Base-by-base conservation (phyloP, 2,888 invertebrate species). In the Polia nebulosa region DNA sequence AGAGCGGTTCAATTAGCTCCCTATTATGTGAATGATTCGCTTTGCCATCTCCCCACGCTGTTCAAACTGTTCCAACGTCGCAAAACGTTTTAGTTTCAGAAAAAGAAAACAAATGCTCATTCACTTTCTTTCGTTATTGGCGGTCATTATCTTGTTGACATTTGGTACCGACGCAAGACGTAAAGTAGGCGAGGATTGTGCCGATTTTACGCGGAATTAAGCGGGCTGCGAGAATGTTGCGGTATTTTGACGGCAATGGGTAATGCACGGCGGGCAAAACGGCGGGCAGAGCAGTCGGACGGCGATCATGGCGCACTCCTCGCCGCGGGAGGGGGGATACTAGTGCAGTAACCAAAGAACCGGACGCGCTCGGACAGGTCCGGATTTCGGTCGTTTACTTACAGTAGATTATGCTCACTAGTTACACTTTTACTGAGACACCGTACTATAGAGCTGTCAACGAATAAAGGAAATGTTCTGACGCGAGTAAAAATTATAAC, bases 61-160 rank as follows among this genome's bases (percentile, higher is more conserved):
- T 56, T 49, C 45, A 45, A 27, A 49, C 57, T 45, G 59, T 65
- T 71, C 58, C 63, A 62, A 69, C 45, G 29, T 51, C 17, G 44
- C 53, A 63, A 81, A 63, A 64, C 47, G 66, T 51, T 67, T 69
- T 71, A 61, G 47, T 62, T 68, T 75, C 44, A 53, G 57, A 29
- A 57, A 60, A 81, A 79, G 65, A 72, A 75, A 76, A 39, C 25
- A 71, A 74, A 61, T 59, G 61, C 47, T 71, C 72, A 72, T 77
- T 83, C 74, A 84, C 81, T 78, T 81, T 80, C 80, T 49, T 63
- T 78, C 55, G 58, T 72, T 82, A 82, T 81, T 74, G 76, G 61
- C 71, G 61, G 72, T 68, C 71, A 85, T 81, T 80, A 85, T 80
- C 72, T 84, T 78, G 84, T 81, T 81, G 78, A 78, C 76, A 72